Evolutionary conservation across 2,113 vertebrate species (phyloP).

Genomic region (Nanorana parkeri): DNA sequence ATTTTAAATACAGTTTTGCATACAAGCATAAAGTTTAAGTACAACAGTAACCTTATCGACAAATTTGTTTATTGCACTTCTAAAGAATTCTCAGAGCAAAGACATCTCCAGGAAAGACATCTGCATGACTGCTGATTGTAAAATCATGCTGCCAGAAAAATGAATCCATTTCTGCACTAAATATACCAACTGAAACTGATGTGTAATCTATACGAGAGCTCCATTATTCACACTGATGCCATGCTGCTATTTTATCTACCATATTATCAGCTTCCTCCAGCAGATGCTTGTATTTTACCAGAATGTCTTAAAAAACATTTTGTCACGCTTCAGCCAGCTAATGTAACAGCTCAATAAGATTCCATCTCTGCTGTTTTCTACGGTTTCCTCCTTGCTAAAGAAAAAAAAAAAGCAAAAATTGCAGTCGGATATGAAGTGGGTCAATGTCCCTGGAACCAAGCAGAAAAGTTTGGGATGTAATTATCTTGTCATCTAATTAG

Average conservation of each 20-base stretch:
- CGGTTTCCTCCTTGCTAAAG: neutral
- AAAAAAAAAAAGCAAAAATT: neutral
- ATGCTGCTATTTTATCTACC: neutral
- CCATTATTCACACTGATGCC: neutral
- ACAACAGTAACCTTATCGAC: no score
- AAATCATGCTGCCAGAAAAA: no score
- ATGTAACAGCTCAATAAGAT: neutral
- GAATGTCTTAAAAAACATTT: neutral
- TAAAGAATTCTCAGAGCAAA: no score
- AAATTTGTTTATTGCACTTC: no score
- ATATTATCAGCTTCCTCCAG: neutral
- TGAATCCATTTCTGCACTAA: no score
- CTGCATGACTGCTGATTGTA: no score
- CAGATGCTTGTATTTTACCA: neutral
- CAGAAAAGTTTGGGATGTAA: conserved; percentile 21
- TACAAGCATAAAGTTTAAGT: no score
- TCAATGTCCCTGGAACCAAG: conserved; percentile 17
- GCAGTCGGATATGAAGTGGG: conserved; percentile 16
- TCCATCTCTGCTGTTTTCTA: neutral
- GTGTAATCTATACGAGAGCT: no score
- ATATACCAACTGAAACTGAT: no score
- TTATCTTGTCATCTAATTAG: conserved; percentile 42
- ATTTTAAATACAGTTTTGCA: no score
- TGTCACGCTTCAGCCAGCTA: neutral
- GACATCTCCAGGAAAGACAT: no score